Evolutionary conservation across 2,888 invertebrate species (phyloP), one percentile per base, ranked within the genome.

Genomic region (Drosophila conformis): DNA sequence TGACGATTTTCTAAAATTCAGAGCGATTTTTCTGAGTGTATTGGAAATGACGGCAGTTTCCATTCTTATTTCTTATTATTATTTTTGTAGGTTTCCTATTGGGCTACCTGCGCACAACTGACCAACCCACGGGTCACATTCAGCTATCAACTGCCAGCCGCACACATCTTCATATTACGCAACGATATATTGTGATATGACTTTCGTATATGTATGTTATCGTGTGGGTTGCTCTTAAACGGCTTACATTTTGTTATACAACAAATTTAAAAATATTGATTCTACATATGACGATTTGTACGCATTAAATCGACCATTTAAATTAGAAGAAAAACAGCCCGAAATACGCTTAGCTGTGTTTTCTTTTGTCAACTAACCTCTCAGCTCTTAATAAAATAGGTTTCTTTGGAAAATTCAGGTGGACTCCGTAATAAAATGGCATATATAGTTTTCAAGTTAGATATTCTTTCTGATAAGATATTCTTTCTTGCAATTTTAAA

Each of bases 41-140:
- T 46, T 8, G 29, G 53, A 66, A 66, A 62, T 60, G 53, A 59
- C 31, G 36, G 62, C 59, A 57, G 38, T 36, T 52, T 21, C 27
- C 11, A 10, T 18, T 29, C 21, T 21, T 18, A 21, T 51, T 15
- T 27, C 10, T 33, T 5, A 18, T 42, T 29, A 31, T 27, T 49
- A 2, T 25, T 6, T 21, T 38, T n/a, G n/a, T 8, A 10, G 21
- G 35, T 29, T 42, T 21, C 40, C n/a, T 49, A n/a, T 18, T 57
- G 57, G 42, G 40, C 61, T 76, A 73, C 60, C 76, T 76, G 77
- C 49, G n/a, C 29, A 58, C 33, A 33, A 13, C 18, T 29, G 10
- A 25, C 46, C 25, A 27, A 38, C 15, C 27, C 33, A 21, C 33
- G 31, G 33, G 8, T 15, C 2, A 25, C 25, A 8, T 8, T 15